phyloP scores from a whole-genome alignment of 2,888 invertebrate species.

The Ypsolopha sequella region DNA sequence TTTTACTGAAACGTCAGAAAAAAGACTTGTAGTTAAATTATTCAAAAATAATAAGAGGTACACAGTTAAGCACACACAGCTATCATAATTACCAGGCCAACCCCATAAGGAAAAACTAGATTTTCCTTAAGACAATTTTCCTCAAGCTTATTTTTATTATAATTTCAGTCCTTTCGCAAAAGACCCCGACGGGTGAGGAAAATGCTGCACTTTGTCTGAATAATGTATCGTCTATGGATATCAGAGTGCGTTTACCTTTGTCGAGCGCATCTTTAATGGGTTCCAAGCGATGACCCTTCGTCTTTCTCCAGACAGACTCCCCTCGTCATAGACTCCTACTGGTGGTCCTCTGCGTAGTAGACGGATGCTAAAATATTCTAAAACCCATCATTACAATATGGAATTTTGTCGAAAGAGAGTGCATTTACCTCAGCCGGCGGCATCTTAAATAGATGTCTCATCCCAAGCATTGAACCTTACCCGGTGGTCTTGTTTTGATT shows the following conservation, averaged over 20 bases:
- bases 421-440: no score
- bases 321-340: constrained; percentile 4
- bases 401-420: no score
- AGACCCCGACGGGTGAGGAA: constrained; percentile 21
- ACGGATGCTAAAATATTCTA: neutral
- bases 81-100: no score
- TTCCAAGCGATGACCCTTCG: constrained; percentile 14
- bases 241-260: constrained; percentile 44
- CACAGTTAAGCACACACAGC: no score
- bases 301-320: constrained; percentile 10
- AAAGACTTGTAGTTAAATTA: no score
- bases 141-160: constrained; percentile 3
- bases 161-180: constrained; percentile 15
- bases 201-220: constrained; percentile 44
- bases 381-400: no score
- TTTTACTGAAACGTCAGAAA: no score
- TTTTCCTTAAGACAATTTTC: constrained; percentile 2
- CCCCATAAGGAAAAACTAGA: neutral
- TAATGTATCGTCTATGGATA: constrained; percentile 33
- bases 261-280: constrained; percentile 38
- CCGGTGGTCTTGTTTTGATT: no score
- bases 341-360: neutral
- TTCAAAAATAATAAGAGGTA: no score
- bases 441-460: no score
- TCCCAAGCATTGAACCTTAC: no score